phyloP scores from a whole-genome alignment of 2,797 vertebrate genomes.

The Sphaeramia orbicularis region DNA sequence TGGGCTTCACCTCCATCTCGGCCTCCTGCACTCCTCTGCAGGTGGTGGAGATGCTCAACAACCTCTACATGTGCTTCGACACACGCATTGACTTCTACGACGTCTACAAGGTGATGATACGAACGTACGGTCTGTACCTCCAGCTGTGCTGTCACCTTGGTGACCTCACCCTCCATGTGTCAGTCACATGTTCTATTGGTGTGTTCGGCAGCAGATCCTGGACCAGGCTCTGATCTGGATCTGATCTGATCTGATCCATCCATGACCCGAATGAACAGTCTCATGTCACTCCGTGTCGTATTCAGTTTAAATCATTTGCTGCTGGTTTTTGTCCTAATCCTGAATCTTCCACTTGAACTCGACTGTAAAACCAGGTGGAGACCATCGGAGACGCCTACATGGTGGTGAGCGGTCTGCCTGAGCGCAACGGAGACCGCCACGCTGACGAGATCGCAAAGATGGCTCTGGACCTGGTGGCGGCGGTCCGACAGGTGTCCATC shows the following conservation, averaged over 20 bases:
- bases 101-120: slow-evolving; percentile 88
- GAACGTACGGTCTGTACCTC: too few relatives aligned
- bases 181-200: too few relatives aligned
- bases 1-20: slow-evolving; percentile 92
- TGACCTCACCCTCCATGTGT: too few relatives aligned
- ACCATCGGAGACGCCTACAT: too few relatives aligned
- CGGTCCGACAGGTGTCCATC: slow-evolving; percentile 89
- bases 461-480: slow-evolving; percentile 92
- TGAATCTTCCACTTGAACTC: slow-evolving; percentile 3
- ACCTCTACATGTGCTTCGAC: slow-evolving; percentile 92
- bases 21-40: slow-evolving; percentile 91
- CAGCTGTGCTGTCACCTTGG: too few relatives aligned
- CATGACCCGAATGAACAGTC: too few relatives aligned
- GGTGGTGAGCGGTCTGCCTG: slow-evolving; percentile 91
- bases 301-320: too few relatives aligned
- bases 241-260: too few relatives aligned
- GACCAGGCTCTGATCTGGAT: too few relatives aligned
- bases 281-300: too few relatives aligned
- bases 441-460: slow-evolving; percentile 92
- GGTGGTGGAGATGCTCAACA: slow-evolving; percentile 94
- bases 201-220: too few relatives aligned
- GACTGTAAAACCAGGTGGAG: slow-evolving; percentile 83
- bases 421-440: slow-evolving; percentile 89
- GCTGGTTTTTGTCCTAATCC: not conserved
- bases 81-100: slow-evolving; percentile 91